Base-by-base conservation (phyloP, 2,113 vertebrate species). In the Tragelaphus buxtoni region DNA sequence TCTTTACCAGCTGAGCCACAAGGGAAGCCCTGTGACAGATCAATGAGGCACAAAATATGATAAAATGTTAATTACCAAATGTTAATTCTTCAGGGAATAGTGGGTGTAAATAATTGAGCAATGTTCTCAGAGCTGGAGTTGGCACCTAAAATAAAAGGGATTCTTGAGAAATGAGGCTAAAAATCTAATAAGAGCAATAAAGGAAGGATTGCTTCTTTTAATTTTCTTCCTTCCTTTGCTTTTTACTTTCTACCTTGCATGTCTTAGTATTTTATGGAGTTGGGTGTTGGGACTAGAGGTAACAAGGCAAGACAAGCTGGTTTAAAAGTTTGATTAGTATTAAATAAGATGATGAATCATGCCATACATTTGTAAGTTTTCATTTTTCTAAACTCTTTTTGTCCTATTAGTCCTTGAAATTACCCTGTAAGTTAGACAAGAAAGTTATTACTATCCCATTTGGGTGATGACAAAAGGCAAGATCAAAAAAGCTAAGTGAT, bases 241-340 rank as follows among this genome's bases (percentile, higher is more conserved):
- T 72, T 45, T 47, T 35, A 72, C 17, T 82, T 89, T 85, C 65
- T 49, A 72, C n/a, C 30, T 85, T 83, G 12, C n/a, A 5, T 45
- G 20, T 55, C 56, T 91, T 81, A 39, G 65, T 90, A 79, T 87
- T 94, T 42, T 47, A n/a, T 20, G 47, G 32, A 8, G 39, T 17
- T 76, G 28, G 39, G 58, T 53, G 6, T 45, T 92, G 60, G 92
- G 22, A 85, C 85, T 85, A n/a, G 60, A 93, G 85, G 32, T 65
- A 86, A 51, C 51, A 95, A 90, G 55, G 30, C 60, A 85, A 97
- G 60, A 93, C 53, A 42, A 65, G 35, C 9, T 96, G 51, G 42
- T 96, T 96, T 97, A 87, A 96, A 93, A 95, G 51, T 56, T 88
- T 96, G 89, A 96, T 93, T 83, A 58, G 72, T 83, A 94, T 96